Evolutionary conservation across 1,140 invertebrate genomes (phyloP).

Genomic region (Scaptomyza pallida): DNA sequence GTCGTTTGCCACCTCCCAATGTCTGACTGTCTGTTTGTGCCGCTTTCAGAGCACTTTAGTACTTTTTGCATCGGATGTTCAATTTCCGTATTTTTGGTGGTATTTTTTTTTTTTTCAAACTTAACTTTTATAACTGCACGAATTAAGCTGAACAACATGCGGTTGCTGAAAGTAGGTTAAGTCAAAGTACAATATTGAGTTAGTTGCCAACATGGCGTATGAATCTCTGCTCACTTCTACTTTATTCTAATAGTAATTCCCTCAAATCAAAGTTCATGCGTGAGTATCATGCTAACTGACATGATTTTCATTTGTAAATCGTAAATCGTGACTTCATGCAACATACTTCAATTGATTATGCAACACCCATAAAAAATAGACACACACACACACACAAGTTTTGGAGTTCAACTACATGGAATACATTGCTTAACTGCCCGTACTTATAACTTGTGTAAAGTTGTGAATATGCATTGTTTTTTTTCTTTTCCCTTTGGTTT

Average conservation of each 20-base stretch:
- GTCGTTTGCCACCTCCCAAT: constrained; percentile 25
- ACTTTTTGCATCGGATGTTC: constrained; percentile 64
- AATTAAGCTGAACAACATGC: neutral
- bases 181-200: neutral
- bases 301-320: constrained; percentile 14
- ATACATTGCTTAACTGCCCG: constrained; percentile 53
- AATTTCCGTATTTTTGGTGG: constrained; percentile 58
- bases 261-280: constrained; percentile 1
- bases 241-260: neutral
- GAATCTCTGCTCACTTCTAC: neutral
- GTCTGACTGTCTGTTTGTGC: constrained; percentile 35
- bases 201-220: neutral
- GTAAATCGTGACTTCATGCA: constrained; percentile 51
- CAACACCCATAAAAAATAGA: constrained; percentile 34
- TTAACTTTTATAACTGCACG: constrained; percentile 2
- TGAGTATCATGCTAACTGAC: neutral
- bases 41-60: constrained; percentile 37
- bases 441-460: constrained; percentile 37
- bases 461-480: neutral
- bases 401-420: constrained; percentile 34
- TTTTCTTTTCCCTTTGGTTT: neutral
- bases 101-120: neutral
- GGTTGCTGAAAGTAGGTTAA: neutral
- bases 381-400: constrained; percentile 14
- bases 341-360: constrained; percentile 61